Conservation (phyloP, 2,888 invertebrate species). For the Drosophila hamatofila region DNA sequence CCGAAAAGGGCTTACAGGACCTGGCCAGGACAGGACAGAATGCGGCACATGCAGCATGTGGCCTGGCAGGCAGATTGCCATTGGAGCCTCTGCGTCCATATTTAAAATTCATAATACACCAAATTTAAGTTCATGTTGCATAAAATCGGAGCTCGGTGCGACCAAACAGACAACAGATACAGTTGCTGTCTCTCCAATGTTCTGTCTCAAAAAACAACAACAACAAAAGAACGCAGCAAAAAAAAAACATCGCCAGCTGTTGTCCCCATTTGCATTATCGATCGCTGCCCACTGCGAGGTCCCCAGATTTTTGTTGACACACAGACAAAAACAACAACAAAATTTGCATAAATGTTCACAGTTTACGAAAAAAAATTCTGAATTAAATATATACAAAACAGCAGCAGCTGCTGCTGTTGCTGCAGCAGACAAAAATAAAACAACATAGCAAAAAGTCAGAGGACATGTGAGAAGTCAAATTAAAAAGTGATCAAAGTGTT, state of each 20-base stretch:
- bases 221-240: too few relatives aligned
- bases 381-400: slow-evolving; percentile 32
- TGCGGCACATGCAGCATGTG: slow-evolving; percentile 1
- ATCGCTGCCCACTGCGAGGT: slow-evolving; percentile 28
- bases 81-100: slow-evolving; percentile 15
- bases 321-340: slow-evolving; percentile 66
- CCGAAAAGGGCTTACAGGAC: slow-evolving; percentile 42
- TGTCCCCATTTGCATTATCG: slow-evolving; percentile 66
- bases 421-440: slow-evolving; percentile 24
- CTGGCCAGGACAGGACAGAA: slow-evolving; percentile 15
- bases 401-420: slow-evolving; percentile 37
- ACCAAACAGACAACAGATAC: slow-evolving; percentile 23
- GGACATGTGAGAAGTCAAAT: slow-evolving; percentile 21
- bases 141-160: slow-evolving; percentile 15
- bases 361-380: slow-evolving; percentile 24
- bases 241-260: slow-evolving; percentile 41
- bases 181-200: neutral
- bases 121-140: slow-evolving; percentile 64
- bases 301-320: slow-evolving; percentile 61
- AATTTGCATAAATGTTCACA: slow-evolving; percentile 69
- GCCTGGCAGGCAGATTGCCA: slow-evolving; percentile 13
- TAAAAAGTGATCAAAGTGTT: neutral
- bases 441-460: slow-evolving; percentile 1
- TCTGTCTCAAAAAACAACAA: neutral
- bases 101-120: slow-evolving; percentile 66